A percentile compares a stretch with the other conserved stretches of the same genome.
Conservation (phyloP, 2,888 invertebrate genomes). For the Rhingia rostrata region DNA sequence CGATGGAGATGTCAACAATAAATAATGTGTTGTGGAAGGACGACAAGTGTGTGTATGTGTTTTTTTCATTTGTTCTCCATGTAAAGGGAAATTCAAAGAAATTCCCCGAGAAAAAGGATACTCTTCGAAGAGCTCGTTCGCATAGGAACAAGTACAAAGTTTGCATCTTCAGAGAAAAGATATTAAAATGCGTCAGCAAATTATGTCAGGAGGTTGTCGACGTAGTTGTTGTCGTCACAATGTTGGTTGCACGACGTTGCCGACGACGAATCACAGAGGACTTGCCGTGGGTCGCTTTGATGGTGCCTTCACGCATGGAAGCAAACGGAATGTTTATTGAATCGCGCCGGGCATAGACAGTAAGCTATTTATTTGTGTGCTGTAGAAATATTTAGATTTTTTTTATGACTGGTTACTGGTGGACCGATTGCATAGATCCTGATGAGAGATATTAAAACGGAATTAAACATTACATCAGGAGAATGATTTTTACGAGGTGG, state of each 20-base stretch:
- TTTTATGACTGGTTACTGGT: constrained; percentile 9
- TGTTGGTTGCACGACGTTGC: background rate
- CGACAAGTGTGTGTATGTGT: background rate
- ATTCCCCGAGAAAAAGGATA: constrained; percentile 27
- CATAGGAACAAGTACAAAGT: background rate
- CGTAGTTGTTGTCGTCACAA: background rate
- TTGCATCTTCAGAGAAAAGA: constrained; percentile 40
- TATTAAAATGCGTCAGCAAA: constrained; percentile 46
- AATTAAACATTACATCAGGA: constrained; percentile 24
- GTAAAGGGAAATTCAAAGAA: constrained; percentile 19
- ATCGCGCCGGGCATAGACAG: constrained; percentile 19
- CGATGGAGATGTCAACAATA: constrained; percentile 35
- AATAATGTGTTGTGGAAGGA: constrained; percentile 15
- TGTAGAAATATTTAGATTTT: constrained; percentile 37
- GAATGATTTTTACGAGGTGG: background rate
- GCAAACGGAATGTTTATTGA: constrained; percentile 22
- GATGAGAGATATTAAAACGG: constrained; percentile 4
- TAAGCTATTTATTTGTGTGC: constrained; percentile 23
- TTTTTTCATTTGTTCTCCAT: constrained; percentile 35
- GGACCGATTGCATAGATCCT: constrained; percentile 7
- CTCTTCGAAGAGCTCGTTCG: background rate
- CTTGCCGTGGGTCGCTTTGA: background rate
- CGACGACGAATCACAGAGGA: background rate
- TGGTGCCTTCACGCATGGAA: constrained; percentile 2
- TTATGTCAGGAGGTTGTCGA: constrained; percentile 21